phyloP scores from a whole-genome alignment of 2,888 invertebrate genomes.

The Rhogogaster chlorosoma region DNA sequence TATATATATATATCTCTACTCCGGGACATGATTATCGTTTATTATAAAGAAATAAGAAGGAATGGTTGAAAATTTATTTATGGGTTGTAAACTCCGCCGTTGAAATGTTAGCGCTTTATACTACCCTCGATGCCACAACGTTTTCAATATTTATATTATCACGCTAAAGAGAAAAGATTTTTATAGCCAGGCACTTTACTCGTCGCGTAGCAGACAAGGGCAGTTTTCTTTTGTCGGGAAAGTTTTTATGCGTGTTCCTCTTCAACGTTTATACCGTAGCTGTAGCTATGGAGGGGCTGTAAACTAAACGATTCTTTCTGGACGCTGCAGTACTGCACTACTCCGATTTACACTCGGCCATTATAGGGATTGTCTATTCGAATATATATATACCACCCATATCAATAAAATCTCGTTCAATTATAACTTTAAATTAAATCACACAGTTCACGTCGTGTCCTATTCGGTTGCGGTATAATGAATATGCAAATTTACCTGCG shows the following conservation, averaged over 20 bases:
- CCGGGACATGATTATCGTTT: not conserved
- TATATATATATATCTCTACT: not conserved
- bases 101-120: not conserved
- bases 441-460: not conserved
- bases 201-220: conserved; percentile 33
- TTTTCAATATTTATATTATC: conserved; percentile 43
- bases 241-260: conserved; percentile 33
- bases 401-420: not conserved
- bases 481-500: not conserved
- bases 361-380: not conserved
- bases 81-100: not conserved
- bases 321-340: not conserved
- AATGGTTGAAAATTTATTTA: not conserved
- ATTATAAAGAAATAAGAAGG: not conserved
- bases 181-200: conserved; percentile 34
- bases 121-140: conserved; percentile 2
- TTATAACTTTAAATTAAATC: conserved; percentile 11
- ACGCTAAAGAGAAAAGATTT: conserved; percentile 37
- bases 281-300: not conserved
- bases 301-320: conserved; percentile 31
- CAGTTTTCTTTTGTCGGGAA: conserved; percentile 43
- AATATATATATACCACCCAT: not conserved
- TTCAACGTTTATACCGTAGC: conserved; percentile 28
- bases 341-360: conserved; percentile 5
- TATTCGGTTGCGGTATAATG: not conserved